Evolutionary conservation across 1,140 invertebrate species (phyloP), one percentile per base, ranked within the genome.

Genomic region (Anastrepha obliqua): DNA sequence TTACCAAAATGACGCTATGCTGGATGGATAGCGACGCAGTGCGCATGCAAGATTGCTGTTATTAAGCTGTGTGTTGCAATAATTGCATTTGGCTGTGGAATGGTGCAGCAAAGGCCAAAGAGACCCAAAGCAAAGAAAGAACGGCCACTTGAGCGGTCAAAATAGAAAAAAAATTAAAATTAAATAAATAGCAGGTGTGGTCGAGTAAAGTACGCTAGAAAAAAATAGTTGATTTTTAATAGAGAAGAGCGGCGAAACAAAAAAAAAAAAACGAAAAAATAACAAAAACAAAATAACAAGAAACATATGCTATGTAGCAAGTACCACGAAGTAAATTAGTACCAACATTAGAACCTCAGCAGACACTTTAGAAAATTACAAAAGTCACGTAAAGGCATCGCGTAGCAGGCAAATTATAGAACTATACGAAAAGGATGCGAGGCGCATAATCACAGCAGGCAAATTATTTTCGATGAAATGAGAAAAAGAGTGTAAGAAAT

Each of bases 311-410:
- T 29, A n/a, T n/a, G n/a, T n/a, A 29, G 29, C 29, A 74, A 74
- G 15, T 7, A 74, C 42, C 3, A 29, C 39, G 85, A 86, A 55
- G 85, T 17, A 64, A 62, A 86, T 86, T 86, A 86, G 59, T 62
- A 60, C 17, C 58, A 89, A 92, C 91, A 92, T 92, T 92, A 92
- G 91, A 92, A 90, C 91, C 90, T 91, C 88, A 88, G 90, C 90
- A 91, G 91, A 91, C 91, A 92, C 91, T 92, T 92, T 90, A 91
- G 87, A 86, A 90, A 91, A 91, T 91, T 91, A 86, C 74, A 29
- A 81, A 51, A 51, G 74, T 81, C 74, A 81, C 74, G 74, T 51
- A 67, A 67, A 64, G 60, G 64, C 20, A 55, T 55, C 6, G 6
- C 51, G 2, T 55, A 29, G 74, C 47, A 81, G 29, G 20, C 6